phyloP scores from a whole-genome alignment of 2,797 vertebrate species.

The Eulemur rubriventer region DNA sequence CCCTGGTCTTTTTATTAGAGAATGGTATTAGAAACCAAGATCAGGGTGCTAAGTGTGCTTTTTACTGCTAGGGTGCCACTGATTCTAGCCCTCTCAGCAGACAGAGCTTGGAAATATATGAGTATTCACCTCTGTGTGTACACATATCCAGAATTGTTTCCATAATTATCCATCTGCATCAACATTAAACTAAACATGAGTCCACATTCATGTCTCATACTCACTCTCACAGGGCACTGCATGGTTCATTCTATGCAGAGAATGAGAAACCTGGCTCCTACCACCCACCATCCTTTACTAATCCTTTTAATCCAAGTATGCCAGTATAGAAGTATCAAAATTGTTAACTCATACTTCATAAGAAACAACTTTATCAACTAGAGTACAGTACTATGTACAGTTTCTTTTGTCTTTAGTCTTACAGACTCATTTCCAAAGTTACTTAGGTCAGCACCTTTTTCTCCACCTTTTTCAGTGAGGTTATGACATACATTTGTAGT shows the following conservation, averaged over 20 bases:
- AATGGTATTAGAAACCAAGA: background rate
- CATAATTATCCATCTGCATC: background rate
- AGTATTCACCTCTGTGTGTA: background rate
- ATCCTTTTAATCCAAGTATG: background rate
- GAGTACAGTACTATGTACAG: background rate
- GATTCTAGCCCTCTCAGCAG: background rate
- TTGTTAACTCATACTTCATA: background rate
- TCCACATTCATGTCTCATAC: background rate
- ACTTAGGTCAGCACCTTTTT: background rate
- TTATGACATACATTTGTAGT: background rate
- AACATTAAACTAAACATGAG: background rate
- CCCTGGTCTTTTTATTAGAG: background rate
- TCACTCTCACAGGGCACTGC: background rate
- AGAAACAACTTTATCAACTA: background rate
- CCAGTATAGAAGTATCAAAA: background rate
- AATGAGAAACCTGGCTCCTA: background rate
- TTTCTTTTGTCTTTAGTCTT: background rate
- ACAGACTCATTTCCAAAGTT: background rate
- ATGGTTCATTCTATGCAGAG: background rate
- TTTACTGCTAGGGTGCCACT: background rate
- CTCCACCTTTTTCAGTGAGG: background rate
- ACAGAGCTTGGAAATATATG: background rate
- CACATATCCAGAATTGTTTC: background rate
- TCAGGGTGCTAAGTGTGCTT: background rate
- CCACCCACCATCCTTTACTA: background rate